Percentiles rank a stretch among this genome's conserved stretches.
These are phyloP conservation scores for Lateolabrax maculatus DNA, from an alignment of 2,797 vertebrate species.

Conservation along the genomic window DNA sequence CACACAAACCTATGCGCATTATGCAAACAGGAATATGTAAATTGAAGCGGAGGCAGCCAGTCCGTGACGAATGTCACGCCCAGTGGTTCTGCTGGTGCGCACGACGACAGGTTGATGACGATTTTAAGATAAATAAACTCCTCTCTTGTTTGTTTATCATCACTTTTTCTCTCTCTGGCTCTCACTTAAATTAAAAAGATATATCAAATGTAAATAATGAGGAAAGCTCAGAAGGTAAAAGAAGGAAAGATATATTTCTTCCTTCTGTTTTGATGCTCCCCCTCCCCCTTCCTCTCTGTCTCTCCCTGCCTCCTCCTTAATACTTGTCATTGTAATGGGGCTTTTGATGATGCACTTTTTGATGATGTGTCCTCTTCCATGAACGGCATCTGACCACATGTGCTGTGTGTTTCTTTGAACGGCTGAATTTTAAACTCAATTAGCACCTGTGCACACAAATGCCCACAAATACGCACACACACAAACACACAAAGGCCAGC, in stretches of 20 bases:
- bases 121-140: constrained; percentile 56
- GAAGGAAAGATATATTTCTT: background rate
- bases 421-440: constrained; percentile 69
- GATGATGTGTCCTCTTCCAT: constrained; percentile 50
- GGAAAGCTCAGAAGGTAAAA: constrained; percentile 14
- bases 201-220: constrained; percentile 13
- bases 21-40: constrained; percentile 71
- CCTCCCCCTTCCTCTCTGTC: background rate
- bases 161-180: constrained; percentile 3
- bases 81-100: constrained; percentile 30
- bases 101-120: constrained; percentile 25
- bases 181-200: constrained; percentile 12
- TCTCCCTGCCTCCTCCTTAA: constrained; percentile 13
- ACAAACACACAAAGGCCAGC: constrained; percentile 33
- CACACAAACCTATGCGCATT: constrained; percentile 55
- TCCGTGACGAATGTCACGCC: constrained; percentile 58
- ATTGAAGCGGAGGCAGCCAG: constrained; percentile 50
- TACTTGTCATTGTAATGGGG: constrained; percentile 38
- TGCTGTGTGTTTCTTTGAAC: constrained; percentile 62
- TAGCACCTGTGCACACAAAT: constrained; percentile 47
- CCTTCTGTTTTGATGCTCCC: constrained; percentile 5
- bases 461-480: constrained; percentile 17
- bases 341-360: constrained; percentile 69
- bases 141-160: constrained; percentile 35
- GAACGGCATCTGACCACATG: constrained; percentile 54